Percentiles rank a stretch among this genome's conserved stretches.
These are phyloP conservation scores for Ormia ochracea DNA, from an alignment of 2,888 invertebrate species.

Conservation along the genomic window DNA sequence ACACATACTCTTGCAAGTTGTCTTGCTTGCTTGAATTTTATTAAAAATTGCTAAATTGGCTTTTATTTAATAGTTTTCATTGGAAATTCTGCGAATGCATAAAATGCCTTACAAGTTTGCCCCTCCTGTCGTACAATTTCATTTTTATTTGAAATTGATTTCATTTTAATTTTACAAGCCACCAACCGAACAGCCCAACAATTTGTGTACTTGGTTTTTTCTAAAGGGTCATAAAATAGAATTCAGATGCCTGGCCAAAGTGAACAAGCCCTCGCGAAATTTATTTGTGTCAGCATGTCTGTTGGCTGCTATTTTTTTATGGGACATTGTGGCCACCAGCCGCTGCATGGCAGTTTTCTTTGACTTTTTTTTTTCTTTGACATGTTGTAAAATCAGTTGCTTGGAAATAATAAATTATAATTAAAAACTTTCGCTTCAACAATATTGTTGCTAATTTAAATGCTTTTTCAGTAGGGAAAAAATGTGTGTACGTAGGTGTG, in stretches of 20 bases:
- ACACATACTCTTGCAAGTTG: neutral
- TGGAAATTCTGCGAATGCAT: conserved; percentile 61
- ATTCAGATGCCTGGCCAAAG: conserved; percentile 31
- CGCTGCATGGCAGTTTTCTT: neutral
- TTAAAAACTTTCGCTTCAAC: neutral
- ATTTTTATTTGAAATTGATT: conserved; percentile 64
- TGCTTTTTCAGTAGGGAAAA: no score
- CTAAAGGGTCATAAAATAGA: conserved; percentile 48
- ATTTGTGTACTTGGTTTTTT: conserved; percentile 4
- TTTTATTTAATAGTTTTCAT: conserved; percentile 32
- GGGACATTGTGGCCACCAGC: conserved; percentile 16
- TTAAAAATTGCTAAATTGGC: conserved; percentile 28
- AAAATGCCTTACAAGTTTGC: conserved; percentile 64
- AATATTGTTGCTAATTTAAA: neutral
- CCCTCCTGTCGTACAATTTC: no score
- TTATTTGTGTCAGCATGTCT: neutral
- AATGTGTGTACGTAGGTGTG: no score
- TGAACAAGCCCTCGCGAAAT: neutral
- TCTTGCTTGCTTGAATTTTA: neutral
- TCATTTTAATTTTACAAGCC: conserved; percentile 13
- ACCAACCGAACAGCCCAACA: neutral
- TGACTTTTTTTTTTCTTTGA: neutral
- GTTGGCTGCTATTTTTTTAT: neutral
- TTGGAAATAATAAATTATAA: conserved; percentile 8
- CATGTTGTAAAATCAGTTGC: conserved; percentile 14